A percentile compares a stretch with the other conserved stretches of the same genome.
Conservation (phyloP, 2,888 invertebrate species). For the Teinopalpus imperialis region DNA sequence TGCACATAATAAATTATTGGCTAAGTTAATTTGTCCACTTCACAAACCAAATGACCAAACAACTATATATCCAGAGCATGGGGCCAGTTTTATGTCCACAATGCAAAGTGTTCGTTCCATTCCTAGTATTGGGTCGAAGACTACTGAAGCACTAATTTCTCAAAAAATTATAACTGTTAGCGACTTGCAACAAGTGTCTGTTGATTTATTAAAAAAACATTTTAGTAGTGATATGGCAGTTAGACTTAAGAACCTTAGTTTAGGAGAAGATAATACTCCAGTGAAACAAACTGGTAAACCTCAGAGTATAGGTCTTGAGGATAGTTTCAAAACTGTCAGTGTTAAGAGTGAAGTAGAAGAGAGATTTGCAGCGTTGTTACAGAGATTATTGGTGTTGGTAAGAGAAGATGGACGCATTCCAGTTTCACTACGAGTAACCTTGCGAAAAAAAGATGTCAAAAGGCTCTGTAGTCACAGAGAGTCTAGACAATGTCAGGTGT, state of each 20-base stretch:
- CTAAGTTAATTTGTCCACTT: constrained; percentile 87
- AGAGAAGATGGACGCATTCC: constrained; percentile 91
- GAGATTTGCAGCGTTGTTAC: constrained; percentile 85
- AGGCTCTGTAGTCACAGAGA: constrained; percentile 87
- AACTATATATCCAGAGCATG: constrained; percentile 86
- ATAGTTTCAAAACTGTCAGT: constrained; percentile 88
- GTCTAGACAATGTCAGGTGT: constrained; percentile 88
- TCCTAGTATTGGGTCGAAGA: constrained; percentile 90
- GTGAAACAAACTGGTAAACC: constrained; percentile 90
- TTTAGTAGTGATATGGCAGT: constrained; percentile 86
- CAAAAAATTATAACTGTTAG: constrained; percentile 85
- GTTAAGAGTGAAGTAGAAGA: constrained; percentile 88
- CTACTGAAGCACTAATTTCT: constrained; percentile 83
- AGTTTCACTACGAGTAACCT: constrained; percentile 87
- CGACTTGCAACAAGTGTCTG: constrained; percentile 84
- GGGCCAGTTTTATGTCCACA: constrained; percentile 84
- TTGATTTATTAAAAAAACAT: constrained; percentile 82
- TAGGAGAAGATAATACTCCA: constrained; percentile 87
- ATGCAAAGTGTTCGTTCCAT: constrained; percentile 84
- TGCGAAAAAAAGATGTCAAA: constrained; percentile 86
- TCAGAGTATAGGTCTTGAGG: constrained; percentile 90
- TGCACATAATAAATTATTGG: constrained; percentile 91
- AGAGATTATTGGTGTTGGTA: constrained; percentile 86
- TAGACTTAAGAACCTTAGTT: constrained; percentile 85
- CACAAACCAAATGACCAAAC: constrained; percentile 94